Evolutionary conservation across 2,797 vertebrate genomes (phyloP), one percentile per base, ranked within the genome.

Genomic region (Coregonus ussuriensis): DNA sequence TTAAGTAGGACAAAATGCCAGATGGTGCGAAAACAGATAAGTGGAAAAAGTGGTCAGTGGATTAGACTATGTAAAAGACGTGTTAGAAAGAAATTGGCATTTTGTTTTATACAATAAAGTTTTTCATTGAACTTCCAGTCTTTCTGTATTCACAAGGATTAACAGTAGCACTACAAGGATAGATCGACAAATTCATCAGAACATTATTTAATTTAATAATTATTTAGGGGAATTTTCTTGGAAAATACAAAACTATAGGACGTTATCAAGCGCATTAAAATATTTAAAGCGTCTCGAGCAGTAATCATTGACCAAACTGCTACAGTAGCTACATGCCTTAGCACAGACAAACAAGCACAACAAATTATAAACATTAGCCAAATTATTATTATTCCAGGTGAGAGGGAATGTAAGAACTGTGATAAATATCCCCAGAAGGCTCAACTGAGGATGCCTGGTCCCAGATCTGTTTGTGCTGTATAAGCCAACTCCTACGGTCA

Each of bases 221-320:
- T 33, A 63, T 41, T 53, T 80, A 6, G 77, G 53, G 71, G 75
- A 85, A 85, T 88, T 86, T 85, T 85, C 84, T 80, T 80, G 74
- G 85, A 89, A 89, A 88, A 84, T 81, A 80, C 83, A 89, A 91
- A 87, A 87, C 81, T 79, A 66, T 77, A 77, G 83, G 63, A 85
- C 29, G 73, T 15, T 13, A 80, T 47, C 1, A 72, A 5, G 33
- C 13, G 51, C 68, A 72, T 51, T 25, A 35, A 75, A 59, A 52
- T 33, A 37, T 47, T 47, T 41, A 21, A 83, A 77, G 74, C 14
- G 3, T 83, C 35, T 85, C 71, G 69, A 84, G 85, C 87, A 86
- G 77, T 67, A 18, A 82, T 65, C 41, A 51, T 85, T 35, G 53
- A 75, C 72, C 75, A 33, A 69, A n/a, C 65, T 69, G 73, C 31